Base-by-base conservation (phyloP, 92 coral and sea anemone genomes). In the Porites divaricata region DNA sequence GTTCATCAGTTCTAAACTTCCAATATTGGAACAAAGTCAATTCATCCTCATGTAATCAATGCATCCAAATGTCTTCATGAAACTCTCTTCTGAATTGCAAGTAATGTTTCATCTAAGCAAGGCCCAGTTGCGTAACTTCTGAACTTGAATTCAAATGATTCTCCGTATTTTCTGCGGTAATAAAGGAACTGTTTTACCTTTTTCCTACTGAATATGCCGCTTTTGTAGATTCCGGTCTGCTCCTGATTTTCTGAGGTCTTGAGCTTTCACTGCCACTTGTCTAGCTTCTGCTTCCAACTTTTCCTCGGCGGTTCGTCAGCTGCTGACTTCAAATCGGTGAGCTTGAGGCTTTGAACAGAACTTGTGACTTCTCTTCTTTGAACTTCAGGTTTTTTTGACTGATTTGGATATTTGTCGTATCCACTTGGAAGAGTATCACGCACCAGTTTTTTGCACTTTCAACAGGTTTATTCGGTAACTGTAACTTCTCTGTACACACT, bases 231-330 rank as follows among this genome's bases (percentile, higher is more conserved):
- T 65, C 70, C 70, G 7, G 16, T n/a, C 28, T 67, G 72, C 51
- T 67, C 49, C 72, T 6, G 25, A 49, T 24, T 67, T 67, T 67
- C 25, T 67, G 51, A 9, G 41, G 56, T 70, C 74, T n/a, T 70
- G 54, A 70, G 54, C 54, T 28, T 41, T 70, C 20, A 28, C 54
- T 17, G 57, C 53, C 23, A 26, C 48, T 70, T 70, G 53, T 13
- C 0, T 9, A 52, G 57, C 57, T 45, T n/a, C 10, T 26, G 23
- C 54, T 70, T 70, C 56, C 45, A 54, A 15, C 74, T 45, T 70
- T 70, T 19, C 45, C 74, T 70, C 22, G 74, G 57, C 74, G 52
- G 54, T 70, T 70, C 54, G 74, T 70, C 11, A n/a, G 74, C 74
- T 70, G 41, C 52, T 26, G 74, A 70, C 74, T 70, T 70, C 52